A percentile compares a stretch with the other conserved stretches of the same genome.
These are phyloP conservation scores for Hipparchia sbordonii DNA, from an alignment of 2,888 invertebrate genomes.

Conservation along the genomic window DNA sequence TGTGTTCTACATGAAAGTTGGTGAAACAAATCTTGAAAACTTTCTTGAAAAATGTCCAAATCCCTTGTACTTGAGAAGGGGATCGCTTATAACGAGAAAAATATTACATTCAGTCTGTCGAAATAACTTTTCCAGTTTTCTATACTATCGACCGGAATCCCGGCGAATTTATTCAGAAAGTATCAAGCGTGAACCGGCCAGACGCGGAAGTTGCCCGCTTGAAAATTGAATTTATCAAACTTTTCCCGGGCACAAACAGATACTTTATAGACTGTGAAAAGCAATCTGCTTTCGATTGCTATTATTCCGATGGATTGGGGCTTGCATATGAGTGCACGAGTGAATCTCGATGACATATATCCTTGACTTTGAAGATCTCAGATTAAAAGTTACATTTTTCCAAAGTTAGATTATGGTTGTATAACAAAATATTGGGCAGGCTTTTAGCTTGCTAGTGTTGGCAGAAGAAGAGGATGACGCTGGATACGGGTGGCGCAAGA, in stretches of 20 bases:
- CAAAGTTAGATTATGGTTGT: background rate
- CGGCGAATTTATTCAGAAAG: conserved; percentile 77
- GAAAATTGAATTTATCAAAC: conserved; percentile 80
- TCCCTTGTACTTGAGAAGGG: conserved; percentile 17
- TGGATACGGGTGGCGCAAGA: too few relatives aligned
- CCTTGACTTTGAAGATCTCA: background rate
- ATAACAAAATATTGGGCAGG: too few relatives aligned
- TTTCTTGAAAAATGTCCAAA: background rate
- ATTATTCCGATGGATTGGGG: conserved; percentile 62
- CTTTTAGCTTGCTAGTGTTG: too few relatives aligned
- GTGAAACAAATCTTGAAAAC: conserved; percentile 10
- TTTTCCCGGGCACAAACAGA: conserved; percentile 75
- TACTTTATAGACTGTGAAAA: conserved; percentile 79
- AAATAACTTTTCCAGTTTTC: conserved; percentile 54
- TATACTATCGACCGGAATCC: conserved; percentile 65
- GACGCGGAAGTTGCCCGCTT: conserved; percentile 73
- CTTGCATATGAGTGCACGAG: conserved; percentile 53
- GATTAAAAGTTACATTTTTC: background rate
- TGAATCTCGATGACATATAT: background rate
- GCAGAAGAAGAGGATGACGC: too few relatives aligned
- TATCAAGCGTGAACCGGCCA: conserved; percentile 73
- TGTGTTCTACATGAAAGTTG: background rate
- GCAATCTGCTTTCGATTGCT: conserved; percentile 74
- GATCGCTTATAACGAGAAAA: conserved; percentile 33
- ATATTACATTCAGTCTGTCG: conserved; percentile 30